Conservation (phyloP, 2,113 vertebrate species). For the Proterorhinus semilunaris region DNA sequence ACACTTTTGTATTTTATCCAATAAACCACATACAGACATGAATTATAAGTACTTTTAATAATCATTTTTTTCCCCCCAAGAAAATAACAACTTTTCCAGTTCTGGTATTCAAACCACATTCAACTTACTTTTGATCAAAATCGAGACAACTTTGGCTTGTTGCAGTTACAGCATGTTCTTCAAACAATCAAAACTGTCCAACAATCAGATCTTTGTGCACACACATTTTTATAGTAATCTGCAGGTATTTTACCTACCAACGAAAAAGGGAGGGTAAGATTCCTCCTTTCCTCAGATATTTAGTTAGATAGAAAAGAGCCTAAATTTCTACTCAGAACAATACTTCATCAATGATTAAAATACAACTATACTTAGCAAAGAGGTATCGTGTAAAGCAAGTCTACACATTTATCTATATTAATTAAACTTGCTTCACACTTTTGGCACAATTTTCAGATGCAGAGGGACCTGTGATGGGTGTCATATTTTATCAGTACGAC, state of each 20-base stretch:
- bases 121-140: conserved; percentile 41
- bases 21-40: neutral
- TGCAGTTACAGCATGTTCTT: conserved; percentile 7
- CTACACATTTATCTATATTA: neutral
- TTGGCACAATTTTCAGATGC: conserved; percentile 1
- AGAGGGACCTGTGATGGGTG: neutral
- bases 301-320: conserved; percentile 2
- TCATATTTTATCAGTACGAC: neutral
- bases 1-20: too few relatives aligned
- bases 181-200: conserved; percentile 38
- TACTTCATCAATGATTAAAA: neutral
- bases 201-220: conserved; percentile 10
- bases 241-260: neutral
- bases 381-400: conserved; percentile 1
- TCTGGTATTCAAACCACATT: conserved; percentile 45
- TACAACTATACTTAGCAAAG: neutral
- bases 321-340: conserved; percentile 1
- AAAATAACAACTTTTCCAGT: conserved; percentile 61
- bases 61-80: conserved; percentile 23
- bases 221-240: neutral
- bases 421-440: neutral
- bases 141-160: conserved; percentile 29
- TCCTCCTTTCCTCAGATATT: neutral
- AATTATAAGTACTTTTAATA: conserved; percentile 47
- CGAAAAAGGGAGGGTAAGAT: neutral